phyloP scores from a whole-genome alignment of 64 coral and sea anemone genomes.

The Orbicella faveolata region DNA sequence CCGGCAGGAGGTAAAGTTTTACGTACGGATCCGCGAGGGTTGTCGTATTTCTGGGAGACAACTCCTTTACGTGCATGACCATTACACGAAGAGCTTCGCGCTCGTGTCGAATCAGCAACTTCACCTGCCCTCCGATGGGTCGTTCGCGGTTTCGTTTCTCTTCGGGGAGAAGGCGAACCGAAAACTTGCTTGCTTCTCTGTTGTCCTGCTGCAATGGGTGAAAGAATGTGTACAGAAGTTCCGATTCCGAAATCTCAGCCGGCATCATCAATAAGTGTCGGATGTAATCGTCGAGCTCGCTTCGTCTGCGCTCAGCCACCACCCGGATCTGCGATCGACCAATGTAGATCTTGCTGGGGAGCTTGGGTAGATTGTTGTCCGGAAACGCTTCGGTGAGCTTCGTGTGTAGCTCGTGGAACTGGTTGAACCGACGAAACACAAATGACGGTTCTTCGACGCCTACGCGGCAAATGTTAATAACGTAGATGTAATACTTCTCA shows the following conservation, averaged over 20 bases:
- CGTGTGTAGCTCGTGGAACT: conserved; percentile 88
- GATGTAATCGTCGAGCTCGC: conserved; percentile 82
- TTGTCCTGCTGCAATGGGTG: conserved; percentile 74
- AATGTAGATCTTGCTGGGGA: conserved; percentile 92
- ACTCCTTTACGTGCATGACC: conserved; percentile 93
- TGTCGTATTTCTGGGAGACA: conserved; percentile 69
- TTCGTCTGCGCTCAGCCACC: conserved; percentile 85
- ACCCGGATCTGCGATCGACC: conserved; percentile 93
- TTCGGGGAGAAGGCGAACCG: conserved; percentile 82
- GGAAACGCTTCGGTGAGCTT: conserved; percentile 83
- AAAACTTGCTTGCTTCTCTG: conserved; percentile 63
- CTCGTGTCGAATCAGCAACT: conserved; percentile 75
- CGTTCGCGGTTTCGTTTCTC: conserved; percentile 77
- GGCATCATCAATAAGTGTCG: conserved; percentile 77
- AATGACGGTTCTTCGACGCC: conserved; percentile 64
- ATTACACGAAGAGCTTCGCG: conserved; percentile 68
- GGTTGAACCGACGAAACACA: conserved; percentile 92
- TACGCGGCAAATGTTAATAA: conserved; percentile 84
- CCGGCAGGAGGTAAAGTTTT: conserved; percentile 90
- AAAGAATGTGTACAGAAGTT: conserved; percentile 92
- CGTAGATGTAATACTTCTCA: conserved; percentile 96
- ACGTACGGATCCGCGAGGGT: conserved; percentile 90
- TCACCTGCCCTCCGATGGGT: conserved; percentile 57
- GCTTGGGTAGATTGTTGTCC: conserved; percentile 68
- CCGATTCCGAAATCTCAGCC: conserved; percentile 66